phyloP scores from a whole-genome alignment of 2,888 invertebrate species.

The Tachina lurida region DNA sequence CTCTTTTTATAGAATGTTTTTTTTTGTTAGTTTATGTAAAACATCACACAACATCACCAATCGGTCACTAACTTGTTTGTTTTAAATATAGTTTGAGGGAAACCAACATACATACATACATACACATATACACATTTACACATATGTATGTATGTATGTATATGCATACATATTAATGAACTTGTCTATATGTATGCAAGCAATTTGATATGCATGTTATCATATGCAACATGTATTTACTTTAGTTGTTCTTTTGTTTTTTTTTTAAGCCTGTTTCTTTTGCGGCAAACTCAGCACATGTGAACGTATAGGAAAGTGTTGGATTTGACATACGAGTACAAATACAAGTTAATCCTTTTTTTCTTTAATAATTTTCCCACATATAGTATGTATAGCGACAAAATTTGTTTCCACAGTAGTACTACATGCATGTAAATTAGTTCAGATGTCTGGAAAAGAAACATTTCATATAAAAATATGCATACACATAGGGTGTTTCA shows the following conservation, averaged over 20 bases:
- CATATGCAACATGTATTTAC: constrained; percentile 23
- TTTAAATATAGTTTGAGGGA: constrained; percentile 59
- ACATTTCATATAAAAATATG: constrained; percentile 50
- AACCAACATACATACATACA: constrained; percentile 8
- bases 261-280: constrained; percentile 21
- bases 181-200: neutral
- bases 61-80: constrained; percentile 38
- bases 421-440: constrained; percentile 53
- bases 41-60: constrained; percentile 26
- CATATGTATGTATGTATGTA: too few species aligned
- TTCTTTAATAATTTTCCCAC: constrained; percentile 25
- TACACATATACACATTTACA: too few species aligned
- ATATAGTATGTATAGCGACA: neutral
- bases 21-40: neutral
- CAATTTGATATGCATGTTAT: neutral
- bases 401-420: constrained; percentile 25
- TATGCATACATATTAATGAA: constrained; percentile 1
- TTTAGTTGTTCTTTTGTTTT: constrained; percentile 15
- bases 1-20: neutral
- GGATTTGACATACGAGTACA: constrained; percentile 6
- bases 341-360: constrained; percentile 29
- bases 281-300: constrained; percentile 24
- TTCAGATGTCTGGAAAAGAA: constrained; percentile 57
- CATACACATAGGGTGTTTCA: neutral
- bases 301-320: neutral